A percentile compares a stretch with the other conserved stretches of the same genome.
phyloP scores from a whole-genome alignment of 2,888 invertebrate species.

The Arrhopalites spinosus region DNA sequence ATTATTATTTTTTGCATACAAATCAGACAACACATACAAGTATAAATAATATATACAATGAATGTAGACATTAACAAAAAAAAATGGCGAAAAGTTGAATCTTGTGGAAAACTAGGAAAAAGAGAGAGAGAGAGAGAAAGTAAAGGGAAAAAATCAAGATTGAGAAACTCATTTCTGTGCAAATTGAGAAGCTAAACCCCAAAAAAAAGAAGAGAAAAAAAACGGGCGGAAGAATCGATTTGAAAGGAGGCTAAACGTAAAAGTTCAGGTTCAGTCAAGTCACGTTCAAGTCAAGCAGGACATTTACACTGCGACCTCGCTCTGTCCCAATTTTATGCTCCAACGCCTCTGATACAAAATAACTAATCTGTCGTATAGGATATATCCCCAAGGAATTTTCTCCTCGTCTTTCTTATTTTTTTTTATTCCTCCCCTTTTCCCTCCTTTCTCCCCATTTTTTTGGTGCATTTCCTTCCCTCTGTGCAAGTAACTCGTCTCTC shows the following conservation, averaged over 20 bases:
- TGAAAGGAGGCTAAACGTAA: conserved; percentile 25
- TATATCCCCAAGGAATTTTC: neutral
- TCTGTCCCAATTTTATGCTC: conserved; percentile 43
- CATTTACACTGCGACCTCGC: conserved; percentile 33
- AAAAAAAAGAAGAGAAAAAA: conserved; percentile 14
- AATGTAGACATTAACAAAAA: neutral
- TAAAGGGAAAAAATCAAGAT: neutral
- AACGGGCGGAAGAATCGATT: conserved; percentile 21
- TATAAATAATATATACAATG: neutral
- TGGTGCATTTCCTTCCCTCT: neutral
- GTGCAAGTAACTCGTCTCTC: no score
- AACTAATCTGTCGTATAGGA: conserved; percentile 2
- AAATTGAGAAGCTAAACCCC: conserved; percentile 24
- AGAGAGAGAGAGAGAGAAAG: neutral
- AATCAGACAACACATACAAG: neutral
- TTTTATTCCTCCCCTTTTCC: neutral
- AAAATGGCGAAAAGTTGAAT: no score
- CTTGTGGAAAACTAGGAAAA: neutral
- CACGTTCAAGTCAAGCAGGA: conserved; percentile 36
- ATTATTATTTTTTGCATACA: neutral
- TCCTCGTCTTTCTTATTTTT: neutral
- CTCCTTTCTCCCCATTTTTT: neutral
- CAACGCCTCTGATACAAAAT: conserved; percentile 31
- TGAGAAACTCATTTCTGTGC: conserved; percentile 34
- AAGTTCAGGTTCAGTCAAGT: conserved; percentile 32